Evolutionary conservation across 2,113 vertebrate species (phyloP).

Genomic region (Forbesichthys agassizii): DNA sequence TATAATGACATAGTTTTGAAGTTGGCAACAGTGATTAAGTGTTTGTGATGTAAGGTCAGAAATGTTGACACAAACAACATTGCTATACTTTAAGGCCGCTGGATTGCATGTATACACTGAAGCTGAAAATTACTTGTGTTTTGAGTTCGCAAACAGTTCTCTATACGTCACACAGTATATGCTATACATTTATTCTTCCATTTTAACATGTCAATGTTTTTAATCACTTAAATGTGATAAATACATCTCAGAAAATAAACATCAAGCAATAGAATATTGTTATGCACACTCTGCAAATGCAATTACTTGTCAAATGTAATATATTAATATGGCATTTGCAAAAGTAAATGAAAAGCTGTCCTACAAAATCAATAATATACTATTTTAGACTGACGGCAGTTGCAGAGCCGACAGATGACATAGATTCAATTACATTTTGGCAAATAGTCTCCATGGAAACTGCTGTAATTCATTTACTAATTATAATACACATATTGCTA

Average conservation of each 20-base stretch:
- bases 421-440: conserved; percentile 45
- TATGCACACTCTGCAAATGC: conserved; percentile 23
- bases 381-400: conserved; percentile 54
- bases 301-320: conserved; percentile 51
- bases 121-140: background rate
- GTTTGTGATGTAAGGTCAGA: conserved; percentile 4
- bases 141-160: background rate
- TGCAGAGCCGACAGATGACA: conserved; percentile 40
- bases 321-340: conserved; percentile 44
- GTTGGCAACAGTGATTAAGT: background rate
- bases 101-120: background rate
- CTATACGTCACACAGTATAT: no score
- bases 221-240: conserved; percentile 25
- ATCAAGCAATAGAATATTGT: background rate
- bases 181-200: no score
- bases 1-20: background rate
- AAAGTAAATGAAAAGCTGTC: conserved; percentile 38
- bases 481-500: conserved; percentile 31
- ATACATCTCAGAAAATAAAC: conserved; percentile 20
- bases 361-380: conserved; percentile 35
- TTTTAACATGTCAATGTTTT: no score
- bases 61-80: background rate
- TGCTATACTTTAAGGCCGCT: background rate
- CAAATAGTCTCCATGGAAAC: conserved; percentile 43
- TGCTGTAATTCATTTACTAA: conserved; percentile 44